Evolutionary conservation across 2,113 vertebrate genomes (phyloP), one percentile per base, ranked within the genome.

Genomic region (Protomyctophum bolini): DNA sequence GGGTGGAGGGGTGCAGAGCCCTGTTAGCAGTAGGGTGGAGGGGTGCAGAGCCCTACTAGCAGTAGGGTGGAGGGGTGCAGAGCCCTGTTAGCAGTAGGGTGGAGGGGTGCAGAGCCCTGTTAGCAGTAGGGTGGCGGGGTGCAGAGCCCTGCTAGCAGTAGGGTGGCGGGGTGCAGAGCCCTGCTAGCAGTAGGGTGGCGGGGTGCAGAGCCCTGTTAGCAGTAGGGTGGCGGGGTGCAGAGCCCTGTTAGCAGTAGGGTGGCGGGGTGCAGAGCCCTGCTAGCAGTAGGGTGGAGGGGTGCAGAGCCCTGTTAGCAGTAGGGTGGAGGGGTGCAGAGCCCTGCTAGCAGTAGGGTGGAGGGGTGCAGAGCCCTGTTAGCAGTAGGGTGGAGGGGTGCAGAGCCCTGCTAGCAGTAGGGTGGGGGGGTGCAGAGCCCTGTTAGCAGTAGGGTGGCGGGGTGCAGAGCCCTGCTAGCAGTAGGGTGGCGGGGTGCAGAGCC

Each of bases 1-100:
- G 21, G 21, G 21, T 21, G 21, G 21, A 1, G 21, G 21, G n/a
- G n/a, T n/a, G n/a, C n/a, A n/a, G n/a, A n/a, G n/a, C n/a, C n/a
- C n/a, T n/a, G n/a, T n/a, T 33, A 33, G 33, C 33, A 33, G 33
- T 33, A 33, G 33, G 33, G 33, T 4, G 33, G 21, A 1, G 21
- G 21, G 68, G 70, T 75, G 73, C 55, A 85, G 58, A 80, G 78
- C 67, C 73, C 86, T 69, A n/a, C n/a, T 21, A 21, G 21, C 21
- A 21, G 21, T 21, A 21, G 21, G 21, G 21, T 21, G 21, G 21
- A 1, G 21, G 21, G n/a, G n/a, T n/a, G n/a, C n/a, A n/a, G n/a
- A n/a, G n/a, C n/a, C n/a, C n/a, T n/a, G n/a, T n/a, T 33, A 33
- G 33, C 33, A 33, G 33, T 33, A 33, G 33, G 33, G 33, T 4